Percentiles rank a stretch among this genome's conserved stretches.
Conservation (phyloP, 2,113 vertebrate species). For the crab-eating macaque (Macaca fascicularis) region T2T-MFA8v1.1 NC_088384.1:118452001-118452500, state of each 20-base stretch:
- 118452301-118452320: rapidly evolving
- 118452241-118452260: conserved; percentile 31
- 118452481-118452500: neutral
- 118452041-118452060: conserved; percentile 66
- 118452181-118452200: conserved; percentile 83
- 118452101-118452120: neutral
- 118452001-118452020: neutral
- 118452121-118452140: neutral
- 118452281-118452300: neutral
- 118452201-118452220: conserved; percentile 63
- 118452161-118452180: conserved; percentile 61
- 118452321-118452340: conserved; percentile 62
- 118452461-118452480: neutral
- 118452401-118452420: neutral
- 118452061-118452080: conserved; percentile 12
- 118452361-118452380: rapidly evolving
- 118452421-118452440: neutral
- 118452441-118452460: neutral
- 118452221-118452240: conserved; percentile 5
- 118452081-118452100: neutral
- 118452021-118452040: conserved; percentile 79
- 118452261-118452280: conserved; percentile 29
- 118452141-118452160: conserved; percentile 49
- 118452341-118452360: neutral
- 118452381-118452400: neutral